Conservation (phyloP, 2,797 vertebrate genomes). For the Sebastes paucispinis region DNA sequence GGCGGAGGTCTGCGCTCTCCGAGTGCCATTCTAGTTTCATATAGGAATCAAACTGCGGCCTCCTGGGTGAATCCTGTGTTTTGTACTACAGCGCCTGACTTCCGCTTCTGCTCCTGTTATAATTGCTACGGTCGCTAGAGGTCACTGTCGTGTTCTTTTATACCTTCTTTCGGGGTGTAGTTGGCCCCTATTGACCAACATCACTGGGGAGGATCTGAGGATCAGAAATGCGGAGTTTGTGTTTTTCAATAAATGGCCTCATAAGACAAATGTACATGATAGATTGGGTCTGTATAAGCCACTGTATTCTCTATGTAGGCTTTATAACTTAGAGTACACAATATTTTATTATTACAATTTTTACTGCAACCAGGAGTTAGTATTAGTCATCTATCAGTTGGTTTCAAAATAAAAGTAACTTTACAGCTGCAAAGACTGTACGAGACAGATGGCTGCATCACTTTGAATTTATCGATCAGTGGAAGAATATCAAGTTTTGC, state of each 20-base stretch:
- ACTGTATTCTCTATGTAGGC: neutral
- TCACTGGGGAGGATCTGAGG: too few species aligned
- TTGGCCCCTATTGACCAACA: too few species aligned
- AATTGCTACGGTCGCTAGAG: too few species aligned
- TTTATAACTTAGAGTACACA: neutral
- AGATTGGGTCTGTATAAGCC: neutral
- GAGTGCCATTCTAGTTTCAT: too few species aligned
- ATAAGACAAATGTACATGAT: neutral
- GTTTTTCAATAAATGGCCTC: neutral
- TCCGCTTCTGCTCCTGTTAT: too few species aligned
- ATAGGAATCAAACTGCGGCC: too few species aligned
- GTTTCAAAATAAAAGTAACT: neutral
- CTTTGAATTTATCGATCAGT: slow-evolving; percentile 11
- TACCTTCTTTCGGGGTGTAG: too few species aligned
- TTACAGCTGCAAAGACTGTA: neutral
- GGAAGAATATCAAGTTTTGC: slow-evolving; percentile 18
- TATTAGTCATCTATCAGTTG: neutral
- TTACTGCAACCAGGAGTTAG: neutral
- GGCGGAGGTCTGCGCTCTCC: too few species aligned
- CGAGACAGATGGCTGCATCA: neutral
- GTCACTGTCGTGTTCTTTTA: too few species aligned
- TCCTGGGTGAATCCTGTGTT: too few species aligned
- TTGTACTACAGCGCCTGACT: too few species aligned
- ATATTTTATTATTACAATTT: neutral
- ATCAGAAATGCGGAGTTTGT: neutral